phyloP scores from a whole-genome alignment of 2,797 vertebrate species.

The Poecilia picta region DNA sequence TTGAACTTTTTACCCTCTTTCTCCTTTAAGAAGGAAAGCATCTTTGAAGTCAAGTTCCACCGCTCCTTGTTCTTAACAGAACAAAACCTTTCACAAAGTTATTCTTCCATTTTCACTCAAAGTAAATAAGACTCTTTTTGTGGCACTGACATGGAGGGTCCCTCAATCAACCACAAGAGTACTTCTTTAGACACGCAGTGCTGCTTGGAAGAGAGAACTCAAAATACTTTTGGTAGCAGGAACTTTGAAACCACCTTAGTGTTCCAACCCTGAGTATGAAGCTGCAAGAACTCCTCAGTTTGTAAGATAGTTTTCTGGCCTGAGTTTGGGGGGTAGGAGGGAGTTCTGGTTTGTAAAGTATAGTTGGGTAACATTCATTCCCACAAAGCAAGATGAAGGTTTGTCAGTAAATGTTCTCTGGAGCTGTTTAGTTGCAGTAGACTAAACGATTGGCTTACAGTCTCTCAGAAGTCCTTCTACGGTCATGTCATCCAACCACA shows the following conservation, averaged over 20 bases:
- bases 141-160: constrained; percentile 41
- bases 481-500: background rate
- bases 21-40: constrained; percentile 14
- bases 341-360: constrained; percentile 34
- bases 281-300: constrained; percentile 17
- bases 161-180: constrained; percentile 34
- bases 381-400: constrained; percentile 1
- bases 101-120: constrained; percentile 8
- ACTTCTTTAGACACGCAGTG: constrained; percentile 9
- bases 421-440: background rate
- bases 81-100: constrained; percentile 11
- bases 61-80: constrained; percentile 37
- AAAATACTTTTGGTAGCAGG: background rate
- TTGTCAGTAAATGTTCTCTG: background rate
- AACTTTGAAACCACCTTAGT: constrained; percentile 25
- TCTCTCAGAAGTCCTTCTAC: constrained; percentile 1
- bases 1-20: constrained; percentile 24
- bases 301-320: constrained; percentile 17
- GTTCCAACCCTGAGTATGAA: constrained; percentile 12
- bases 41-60: constrained; percentile 51
- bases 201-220: background rate
- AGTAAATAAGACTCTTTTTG: constrained; percentile 52
- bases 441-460: constrained; percentile 1
- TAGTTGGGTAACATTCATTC: constrained; percentile 17
- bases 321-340: constrained; percentile 11